phyloP scores from a whole-genome alignment of 2,797 vertebrate genomes.

The Orientallactaga sibirica region DNA sequence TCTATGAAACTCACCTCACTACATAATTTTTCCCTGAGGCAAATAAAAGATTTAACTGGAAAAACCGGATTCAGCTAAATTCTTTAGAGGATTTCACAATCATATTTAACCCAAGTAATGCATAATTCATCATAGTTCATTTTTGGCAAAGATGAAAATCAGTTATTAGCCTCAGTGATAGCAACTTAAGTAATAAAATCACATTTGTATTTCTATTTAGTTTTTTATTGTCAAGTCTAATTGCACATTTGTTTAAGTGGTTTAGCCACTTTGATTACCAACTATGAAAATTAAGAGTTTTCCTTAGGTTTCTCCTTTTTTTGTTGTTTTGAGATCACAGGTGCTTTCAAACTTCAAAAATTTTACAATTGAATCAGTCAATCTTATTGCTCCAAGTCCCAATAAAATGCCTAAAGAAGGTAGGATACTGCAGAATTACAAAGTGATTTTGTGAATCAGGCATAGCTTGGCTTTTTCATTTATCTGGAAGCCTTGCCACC shows the following conservation, averaged over 20 bases:
- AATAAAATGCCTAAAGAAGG: neutral
- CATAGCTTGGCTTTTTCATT: neutral
- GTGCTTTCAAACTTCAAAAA: conserved; percentile 12
- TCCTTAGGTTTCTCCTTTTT: neutral
- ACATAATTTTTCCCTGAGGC: conserved; percentile 71
- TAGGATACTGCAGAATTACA: neutral
- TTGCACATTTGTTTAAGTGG: conserved; percentile 59
- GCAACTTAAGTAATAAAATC: conserved; percentile 55
- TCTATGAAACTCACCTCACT: conserved; percentile 50
- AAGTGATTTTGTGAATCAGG: neutral
- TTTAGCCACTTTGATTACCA: conserved; percentile 42
- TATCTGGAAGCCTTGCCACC: neutral
- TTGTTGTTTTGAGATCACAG: neutral
- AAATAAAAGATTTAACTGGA: conserved; percentile 76
- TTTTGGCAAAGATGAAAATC: conserved; percentile 72
- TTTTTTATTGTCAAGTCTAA: conserved; percentile 54
- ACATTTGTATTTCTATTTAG: conserved; percentile 52
- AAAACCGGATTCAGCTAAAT: conserved; percentile 77
- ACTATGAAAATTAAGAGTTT: conserved; percentile 37
- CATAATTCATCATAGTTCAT: conserved; percentile 79
- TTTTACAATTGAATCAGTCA: conserved; percentile 4
- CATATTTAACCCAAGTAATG: conserved; percentile 69
- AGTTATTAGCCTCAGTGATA: conserved; percentile 64
- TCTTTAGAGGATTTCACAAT: conserved; percentile 79
- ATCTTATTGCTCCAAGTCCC: neutral